Conservation (phyloP, 2,113 vertebrate species). For the Peucedramus taeniatus region DNA sequence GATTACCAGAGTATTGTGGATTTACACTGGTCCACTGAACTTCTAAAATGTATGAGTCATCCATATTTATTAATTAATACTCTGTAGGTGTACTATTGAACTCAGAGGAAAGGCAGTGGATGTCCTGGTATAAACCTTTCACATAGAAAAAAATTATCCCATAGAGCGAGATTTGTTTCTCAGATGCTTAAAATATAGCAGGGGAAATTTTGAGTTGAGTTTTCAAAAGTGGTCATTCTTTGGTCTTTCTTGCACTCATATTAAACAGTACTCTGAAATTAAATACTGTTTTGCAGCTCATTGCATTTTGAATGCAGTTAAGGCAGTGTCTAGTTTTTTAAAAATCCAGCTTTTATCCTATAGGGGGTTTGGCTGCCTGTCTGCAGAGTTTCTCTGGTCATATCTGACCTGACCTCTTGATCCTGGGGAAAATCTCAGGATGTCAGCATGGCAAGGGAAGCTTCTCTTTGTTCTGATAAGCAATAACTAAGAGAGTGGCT, state of each 20-base stretch:
- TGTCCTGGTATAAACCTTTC: background rate
- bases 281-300: background rate
- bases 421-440: fast-evolving
- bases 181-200: background rate
- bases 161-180: background rate
- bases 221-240: background rate
- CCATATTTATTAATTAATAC: background rate
- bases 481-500: fast-evolving
- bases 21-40: background rate
- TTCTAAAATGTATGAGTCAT: background rate
- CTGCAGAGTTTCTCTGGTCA: background rate
- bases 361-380: background rate
- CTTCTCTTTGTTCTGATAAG: background rate
- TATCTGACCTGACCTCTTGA: background rate
- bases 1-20: background rate
- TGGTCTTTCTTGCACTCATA: background rate
- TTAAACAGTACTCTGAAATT: background rate
- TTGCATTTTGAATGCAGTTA: background rate
- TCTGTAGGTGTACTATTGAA: background rate
- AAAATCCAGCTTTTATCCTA: background rate
- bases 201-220: background rate
- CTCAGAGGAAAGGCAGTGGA: background rate
- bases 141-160: background rate
- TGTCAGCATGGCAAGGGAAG: background rate
- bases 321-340: background rate